These are phyloP conservation scores for Actinemys pallida DNA, from an alignment of 2,113 vertebrate species.

Conservation along the genomic window DNA sequence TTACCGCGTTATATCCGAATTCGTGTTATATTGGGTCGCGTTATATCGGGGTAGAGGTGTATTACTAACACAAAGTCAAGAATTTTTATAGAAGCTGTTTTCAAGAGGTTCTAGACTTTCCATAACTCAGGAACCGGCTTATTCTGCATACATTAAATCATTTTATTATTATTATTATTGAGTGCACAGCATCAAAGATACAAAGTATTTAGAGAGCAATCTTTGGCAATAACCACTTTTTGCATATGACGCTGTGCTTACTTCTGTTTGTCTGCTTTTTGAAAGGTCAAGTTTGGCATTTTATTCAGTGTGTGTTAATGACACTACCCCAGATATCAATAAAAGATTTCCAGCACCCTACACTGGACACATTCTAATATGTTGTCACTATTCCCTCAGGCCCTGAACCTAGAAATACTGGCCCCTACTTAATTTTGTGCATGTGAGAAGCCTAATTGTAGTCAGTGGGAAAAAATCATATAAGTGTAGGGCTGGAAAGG, in stretches of 20 bases:
- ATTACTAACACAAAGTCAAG: not conserved
- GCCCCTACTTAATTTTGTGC: not conserved
- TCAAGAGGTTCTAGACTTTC: too few relatives aligned
- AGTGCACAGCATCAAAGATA: not conserved
- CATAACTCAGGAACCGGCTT: too few relatives aligned
- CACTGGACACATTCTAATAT: rapidly evolving
- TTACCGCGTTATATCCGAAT: too few relatives aligned
- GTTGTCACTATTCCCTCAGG: not conserved
- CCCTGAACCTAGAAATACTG: rapidly evolving
- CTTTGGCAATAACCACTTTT: not conserved
- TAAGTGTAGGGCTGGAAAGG: not conserved
- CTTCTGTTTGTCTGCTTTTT: not conserved
- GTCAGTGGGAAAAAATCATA: not conserved
- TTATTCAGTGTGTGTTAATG: not conserved
- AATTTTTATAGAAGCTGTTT: not conserved
- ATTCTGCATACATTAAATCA: too few relatives aligned
- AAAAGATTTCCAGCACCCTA: too few relatives aligned
- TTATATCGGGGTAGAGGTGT: too few relatives aligned
- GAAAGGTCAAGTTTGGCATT: not conserved
- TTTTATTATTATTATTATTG: too few relatives aligned
- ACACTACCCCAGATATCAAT: not conserved
- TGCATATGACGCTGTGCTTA: not conserved
- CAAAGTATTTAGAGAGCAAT: not conserved
- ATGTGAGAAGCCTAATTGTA: not conserved
- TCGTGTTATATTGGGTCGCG: too few relatives aligned